Percentiles rank a stretch among this genome's conserved stretches.
Conservation (phyloP, 2,797 vertebrate genomes). For the Sorex maritimensis region DNA sequence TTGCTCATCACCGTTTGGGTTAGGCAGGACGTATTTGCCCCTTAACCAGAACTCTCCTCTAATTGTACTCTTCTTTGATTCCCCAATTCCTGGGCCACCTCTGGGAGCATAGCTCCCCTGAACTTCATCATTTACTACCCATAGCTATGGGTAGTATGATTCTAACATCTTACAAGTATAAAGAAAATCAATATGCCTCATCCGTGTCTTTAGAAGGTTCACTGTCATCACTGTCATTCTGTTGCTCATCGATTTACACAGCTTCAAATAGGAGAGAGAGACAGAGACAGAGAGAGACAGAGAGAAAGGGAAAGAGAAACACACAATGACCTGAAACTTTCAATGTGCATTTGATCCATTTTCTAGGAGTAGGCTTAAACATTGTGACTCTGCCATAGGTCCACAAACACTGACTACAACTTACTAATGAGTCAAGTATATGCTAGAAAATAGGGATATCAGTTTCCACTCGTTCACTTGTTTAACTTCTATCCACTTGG, state of each 20-base stretch:
- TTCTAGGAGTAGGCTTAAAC: conserved; percentile 33
- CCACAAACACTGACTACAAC: not conserved
- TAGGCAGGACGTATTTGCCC: not conserved
- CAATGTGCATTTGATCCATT: not conserved
- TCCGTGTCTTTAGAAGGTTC: not conserved
- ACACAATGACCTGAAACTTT: not conserved
- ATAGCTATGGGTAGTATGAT: conserved; percentile 5
- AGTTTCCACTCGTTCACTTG: not conserved
- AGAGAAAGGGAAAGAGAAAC: not conserved
- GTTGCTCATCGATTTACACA: too few species aligned
- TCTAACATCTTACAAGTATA: not conserved
- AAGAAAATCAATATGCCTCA: not conserved
- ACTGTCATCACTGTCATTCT: too few species aligned
- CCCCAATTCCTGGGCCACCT: not conserved
- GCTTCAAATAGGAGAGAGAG: too few species aligned
- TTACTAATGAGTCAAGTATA: not conserved
- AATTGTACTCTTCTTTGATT: too few species aligned
- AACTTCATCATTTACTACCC: not conserved
- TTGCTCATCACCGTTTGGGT: not conserved
- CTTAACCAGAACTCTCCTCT: not conserved
- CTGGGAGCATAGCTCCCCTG: not conserved
- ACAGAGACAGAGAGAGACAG: not conserved
- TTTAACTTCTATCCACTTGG: not conserved
- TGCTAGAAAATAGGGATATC: not conserved
- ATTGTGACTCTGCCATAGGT: not conserved